phyloP scores from a whole-genome alignment of 2,113 vertebrate species.

The Sphyrna mokarran region DNA sequence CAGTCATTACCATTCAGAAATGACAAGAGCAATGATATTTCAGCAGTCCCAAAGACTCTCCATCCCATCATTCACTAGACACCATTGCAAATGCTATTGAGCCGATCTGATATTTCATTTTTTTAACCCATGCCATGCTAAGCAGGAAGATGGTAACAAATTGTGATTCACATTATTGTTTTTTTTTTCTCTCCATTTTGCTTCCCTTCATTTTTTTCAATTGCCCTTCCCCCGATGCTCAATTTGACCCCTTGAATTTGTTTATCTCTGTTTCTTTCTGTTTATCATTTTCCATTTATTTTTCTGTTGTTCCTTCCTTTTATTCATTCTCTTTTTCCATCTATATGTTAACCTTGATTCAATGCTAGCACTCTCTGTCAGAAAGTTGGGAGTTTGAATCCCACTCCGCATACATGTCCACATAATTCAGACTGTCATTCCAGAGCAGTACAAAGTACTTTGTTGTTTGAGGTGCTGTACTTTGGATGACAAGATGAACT shows the following conservation, averaged over 20 bases:
- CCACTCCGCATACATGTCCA: not conserved
- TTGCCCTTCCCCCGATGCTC: not conserved
- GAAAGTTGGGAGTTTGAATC: not conserved
- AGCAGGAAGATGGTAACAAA: not conserved
- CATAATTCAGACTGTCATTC: not conserved
- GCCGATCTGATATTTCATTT: not conserved
- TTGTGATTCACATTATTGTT: not conserved
- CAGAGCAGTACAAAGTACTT: not conserved
- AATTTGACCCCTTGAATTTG: not conserved
- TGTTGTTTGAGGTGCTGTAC: not conserved
- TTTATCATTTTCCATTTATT: not conserved
- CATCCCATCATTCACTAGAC: not conserved
- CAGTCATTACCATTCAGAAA: not conserved
- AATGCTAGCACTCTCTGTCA: not conserved
- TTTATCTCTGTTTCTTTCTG: not conserved
- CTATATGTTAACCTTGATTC: not conserved
- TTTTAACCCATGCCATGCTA: not conserved
- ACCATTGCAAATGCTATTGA: not conserved
- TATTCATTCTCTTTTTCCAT: not conserved
- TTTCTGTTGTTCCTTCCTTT: not conserved
- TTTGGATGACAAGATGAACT: not conserved
- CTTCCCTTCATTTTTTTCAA: not conserved
- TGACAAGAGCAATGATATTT: not conserved
- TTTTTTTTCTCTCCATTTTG: not conserved
- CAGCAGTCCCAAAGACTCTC: not conserved